phyloP scores from a whole-genome alignment of 2,113 vertebrate species.

The Gorsachius goisagi region DNA sequence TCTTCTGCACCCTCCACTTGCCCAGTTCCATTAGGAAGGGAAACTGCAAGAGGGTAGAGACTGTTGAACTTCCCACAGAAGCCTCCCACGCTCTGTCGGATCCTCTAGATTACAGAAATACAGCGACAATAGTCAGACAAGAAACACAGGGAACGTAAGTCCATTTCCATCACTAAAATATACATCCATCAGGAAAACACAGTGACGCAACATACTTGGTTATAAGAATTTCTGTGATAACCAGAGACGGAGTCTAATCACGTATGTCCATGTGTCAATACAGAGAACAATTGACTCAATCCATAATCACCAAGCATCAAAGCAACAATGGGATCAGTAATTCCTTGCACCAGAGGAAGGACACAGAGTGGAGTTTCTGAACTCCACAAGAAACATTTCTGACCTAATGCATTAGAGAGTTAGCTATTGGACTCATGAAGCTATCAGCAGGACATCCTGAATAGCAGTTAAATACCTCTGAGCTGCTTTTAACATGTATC shows the following conservation, averaged over 20 bases:
- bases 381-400: background rate
- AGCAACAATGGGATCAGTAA: background rate
- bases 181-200: background rate
- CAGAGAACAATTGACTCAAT: rapidly evolving
- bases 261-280: background rate
- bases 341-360: background rate
- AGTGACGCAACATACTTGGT: rapidly evolving
- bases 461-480: background rate
- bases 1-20: background rate
- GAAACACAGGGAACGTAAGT: background rate
- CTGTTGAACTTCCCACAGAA: background rate
- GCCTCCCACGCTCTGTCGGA: background rate
- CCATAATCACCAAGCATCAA: background rate
- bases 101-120: background rate
- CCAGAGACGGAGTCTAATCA: background rate
- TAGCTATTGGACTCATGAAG: background rate
- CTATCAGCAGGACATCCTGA: background rate
- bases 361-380: background rate
- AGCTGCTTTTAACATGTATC: background rate
- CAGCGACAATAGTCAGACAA: background rate
- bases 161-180: background rate
- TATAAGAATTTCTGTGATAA: background rate
- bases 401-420: background rate
- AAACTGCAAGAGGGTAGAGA: background rate
- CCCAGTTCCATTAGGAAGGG: background rate